These are phyloP conservation scores for Taenioides sp. DNA, from an alignment of 2,797 vertebrate species.

Conservation along the genomic window DNA sequence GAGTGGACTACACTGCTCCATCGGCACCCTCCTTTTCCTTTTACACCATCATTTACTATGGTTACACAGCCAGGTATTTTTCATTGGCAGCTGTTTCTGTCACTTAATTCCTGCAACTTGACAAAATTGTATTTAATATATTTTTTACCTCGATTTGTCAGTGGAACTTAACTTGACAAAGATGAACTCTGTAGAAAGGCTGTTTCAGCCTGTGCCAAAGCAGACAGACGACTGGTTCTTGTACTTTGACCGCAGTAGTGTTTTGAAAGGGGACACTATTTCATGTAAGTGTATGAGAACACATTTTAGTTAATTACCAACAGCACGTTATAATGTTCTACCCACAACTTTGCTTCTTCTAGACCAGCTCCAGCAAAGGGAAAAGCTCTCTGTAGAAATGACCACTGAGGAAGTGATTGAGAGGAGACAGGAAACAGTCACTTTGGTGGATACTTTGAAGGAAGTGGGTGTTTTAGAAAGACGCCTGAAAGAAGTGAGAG, in stretches of 20 bases:
- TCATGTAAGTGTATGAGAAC: conserved; percentile 54
- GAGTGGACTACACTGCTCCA: conserved; percentile 53
- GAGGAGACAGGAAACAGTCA: conserved; percentile 37
- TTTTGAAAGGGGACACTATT: conserved; percentile 21
- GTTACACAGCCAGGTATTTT: conserved; percentile 63
- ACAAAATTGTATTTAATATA: conserved; percentile 5
- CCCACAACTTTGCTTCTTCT: conserved; percentile 1
- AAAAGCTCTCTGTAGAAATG: conserved; percentile 20
- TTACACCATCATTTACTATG: conserved; percentile 43
- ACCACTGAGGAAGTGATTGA: conserved; percentile 34
- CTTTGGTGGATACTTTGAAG: conserved; percentile 42
- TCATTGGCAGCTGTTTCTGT: background rate
- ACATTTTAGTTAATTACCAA: conserved; percentile 1
- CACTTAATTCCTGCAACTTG: background rate
- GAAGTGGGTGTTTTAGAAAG: conserved; percentile 54
- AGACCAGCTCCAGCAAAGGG: conserved; percentile 33
- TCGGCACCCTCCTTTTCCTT: conserved; percentile 47
- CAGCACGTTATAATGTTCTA: background rate
- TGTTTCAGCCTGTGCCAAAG: conserved; percentile 39
- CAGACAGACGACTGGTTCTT: conserved; percentile 72
- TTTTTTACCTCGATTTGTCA: conserved; percentile 47
- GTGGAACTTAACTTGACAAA: conserved; percentile 48
- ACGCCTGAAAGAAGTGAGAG: conserved; percentile 64
- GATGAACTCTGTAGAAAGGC: conserved; percentile 35
- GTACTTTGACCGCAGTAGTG: conserved; percentile 51